Evolutionary conservation across 2,797 vertebrate genomes (phyloP).

Genomic region (Gallirallus australis): DNA sequence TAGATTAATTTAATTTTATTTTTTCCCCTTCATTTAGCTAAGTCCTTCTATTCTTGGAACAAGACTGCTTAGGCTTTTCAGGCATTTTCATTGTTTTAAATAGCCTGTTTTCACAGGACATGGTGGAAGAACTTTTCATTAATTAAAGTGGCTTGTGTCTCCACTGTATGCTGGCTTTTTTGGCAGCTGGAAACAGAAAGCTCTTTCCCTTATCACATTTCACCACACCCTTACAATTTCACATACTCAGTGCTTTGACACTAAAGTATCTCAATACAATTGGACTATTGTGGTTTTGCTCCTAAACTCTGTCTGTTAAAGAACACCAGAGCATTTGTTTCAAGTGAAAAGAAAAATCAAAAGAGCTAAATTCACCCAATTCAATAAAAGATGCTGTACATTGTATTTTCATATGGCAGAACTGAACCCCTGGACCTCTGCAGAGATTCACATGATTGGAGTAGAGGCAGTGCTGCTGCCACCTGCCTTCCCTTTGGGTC

Average conservation of each 20-base stretch:
- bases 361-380: background rate
- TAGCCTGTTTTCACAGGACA: background rate
- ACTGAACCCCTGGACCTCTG: background rate
- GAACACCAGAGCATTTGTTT: background rate
- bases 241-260: background rate
- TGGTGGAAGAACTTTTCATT: background rate
- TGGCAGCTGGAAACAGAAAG: background rate
- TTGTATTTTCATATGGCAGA: background rate
- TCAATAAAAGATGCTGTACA: background rate
- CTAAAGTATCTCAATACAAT: background rate
- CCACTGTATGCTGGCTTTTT: background rate
- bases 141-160: background rate
- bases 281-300: background rate
- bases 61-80: background rate
- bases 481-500: conserved; percentile 10
- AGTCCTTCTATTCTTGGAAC: background rate
- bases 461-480: background rate
- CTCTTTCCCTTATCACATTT: background rate
- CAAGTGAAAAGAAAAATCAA: background rate
- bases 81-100: background rate
- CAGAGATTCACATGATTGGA: background rate
- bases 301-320: background rate
- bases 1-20: background rate
- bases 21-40: background rate
- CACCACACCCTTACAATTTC: background rate